A percentile compares a stretch with the other conserved stretches of the same genome.
phyloP scores from a whole-genome alignment of 1,140 invertebrate species.

The Anoplophora glabripennis region DNA sequence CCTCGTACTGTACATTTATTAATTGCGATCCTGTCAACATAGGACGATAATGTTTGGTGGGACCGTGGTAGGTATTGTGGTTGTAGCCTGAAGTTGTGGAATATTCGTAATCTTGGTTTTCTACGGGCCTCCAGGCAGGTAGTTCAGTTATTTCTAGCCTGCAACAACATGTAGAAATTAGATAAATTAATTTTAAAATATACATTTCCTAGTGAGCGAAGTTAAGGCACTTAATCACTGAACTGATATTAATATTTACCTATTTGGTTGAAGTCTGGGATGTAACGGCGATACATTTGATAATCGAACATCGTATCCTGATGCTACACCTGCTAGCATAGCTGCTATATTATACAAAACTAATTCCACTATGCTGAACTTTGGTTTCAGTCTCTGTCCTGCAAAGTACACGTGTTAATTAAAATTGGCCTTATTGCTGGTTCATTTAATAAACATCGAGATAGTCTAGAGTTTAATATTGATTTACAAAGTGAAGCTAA shows the following conservation, averaged over 20 bases:
- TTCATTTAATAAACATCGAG: not conserved
- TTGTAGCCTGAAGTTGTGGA: slow-evolving; percentile 61
- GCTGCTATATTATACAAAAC: slow-evolving; percentile 88
- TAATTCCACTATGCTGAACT: slow-evolving; percentile 73
- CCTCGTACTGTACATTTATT: slow-evolving; percentile 51
- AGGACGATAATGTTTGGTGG: slow-evolving; percentile 71
- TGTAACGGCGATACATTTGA: slow-evolving; percentile 82
- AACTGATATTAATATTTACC: slow-evolving; percentile 46
- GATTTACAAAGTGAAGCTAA: too few species aligned
- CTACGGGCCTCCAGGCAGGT: slow-evolving; percentile 40
- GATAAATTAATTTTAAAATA: not conserved
- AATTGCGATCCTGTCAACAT: slow-evolving; percentile 53
- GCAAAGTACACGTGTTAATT: slow-evolving; percentile 16
- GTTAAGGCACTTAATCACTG: too few species aligned
- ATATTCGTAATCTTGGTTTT: slow-evolving; percentile 56
- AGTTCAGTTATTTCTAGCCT: slow-evolving; percentile 41
- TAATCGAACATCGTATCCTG: slow-evolving; percentile 86
- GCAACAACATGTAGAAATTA: slow-evolving; percentile 19
- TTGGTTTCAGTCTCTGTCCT: slow-evolving; percentile 62
- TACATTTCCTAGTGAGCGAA: too few species aligned
- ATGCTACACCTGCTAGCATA: slow-evolving; percentile 81
- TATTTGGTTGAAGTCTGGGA: slow-evolving; percentile 69
- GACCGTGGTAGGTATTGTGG: slow-evolving; percentile 90
- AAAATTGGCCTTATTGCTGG: not conserved
- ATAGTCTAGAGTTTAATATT: too few species aligned